Percentiles rank a stretch among this genome's conserved stretches.
phyloP scores from a whole-genome alignment of 2,113 vertebrate genomes.

The Rana temporaria region DNA sequence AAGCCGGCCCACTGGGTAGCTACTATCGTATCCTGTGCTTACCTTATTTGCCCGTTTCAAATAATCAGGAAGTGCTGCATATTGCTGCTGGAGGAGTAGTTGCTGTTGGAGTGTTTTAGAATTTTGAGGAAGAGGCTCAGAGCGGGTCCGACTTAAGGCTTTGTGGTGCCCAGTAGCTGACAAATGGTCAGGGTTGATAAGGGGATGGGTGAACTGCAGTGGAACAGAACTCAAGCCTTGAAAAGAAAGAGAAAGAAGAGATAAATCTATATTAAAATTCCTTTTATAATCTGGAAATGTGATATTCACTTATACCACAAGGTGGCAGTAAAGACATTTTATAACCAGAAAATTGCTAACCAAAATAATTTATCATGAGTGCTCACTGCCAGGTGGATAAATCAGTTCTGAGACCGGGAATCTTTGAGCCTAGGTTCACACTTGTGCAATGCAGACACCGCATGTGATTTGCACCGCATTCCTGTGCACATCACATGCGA shows the following conservation, averaged over 20 bases:
- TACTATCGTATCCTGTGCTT: constrained; percentile 41
- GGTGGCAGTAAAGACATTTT: constrained; percentile 7
- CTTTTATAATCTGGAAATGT: background rate
- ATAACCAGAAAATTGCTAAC: background rate
- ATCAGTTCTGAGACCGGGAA: no score
- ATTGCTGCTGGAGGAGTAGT: constrained; percentile 72
- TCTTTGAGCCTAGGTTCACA: no score
- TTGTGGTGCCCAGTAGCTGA: constrained; percentile 79
- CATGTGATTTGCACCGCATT: no score
- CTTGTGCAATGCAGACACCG: no score
- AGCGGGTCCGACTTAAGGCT: constrained; percentile 87
- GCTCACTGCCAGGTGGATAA: no score
- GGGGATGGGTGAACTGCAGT: constrained; percentile 78
- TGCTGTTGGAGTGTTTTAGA: constrained; percentile 75
- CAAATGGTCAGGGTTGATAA: constrained; percentile 72
- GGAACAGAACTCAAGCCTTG: constrained; percentile 77
- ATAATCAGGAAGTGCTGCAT: constrained; percentile 76
- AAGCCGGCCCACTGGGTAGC: no score
- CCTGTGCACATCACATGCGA: no score
- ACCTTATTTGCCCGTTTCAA: constrained; percentile 79
- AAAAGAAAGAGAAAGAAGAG: constrained; percentile 64
- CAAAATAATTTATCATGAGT: background rate
- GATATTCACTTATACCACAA: constrained; percentile 7
- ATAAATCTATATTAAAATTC: background rate
- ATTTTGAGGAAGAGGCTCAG: constrained; percentile 89